Base-by-base conservation (phyloP, 1,140 invertebrate genomes). In the Cylas formicarius region DNA sequence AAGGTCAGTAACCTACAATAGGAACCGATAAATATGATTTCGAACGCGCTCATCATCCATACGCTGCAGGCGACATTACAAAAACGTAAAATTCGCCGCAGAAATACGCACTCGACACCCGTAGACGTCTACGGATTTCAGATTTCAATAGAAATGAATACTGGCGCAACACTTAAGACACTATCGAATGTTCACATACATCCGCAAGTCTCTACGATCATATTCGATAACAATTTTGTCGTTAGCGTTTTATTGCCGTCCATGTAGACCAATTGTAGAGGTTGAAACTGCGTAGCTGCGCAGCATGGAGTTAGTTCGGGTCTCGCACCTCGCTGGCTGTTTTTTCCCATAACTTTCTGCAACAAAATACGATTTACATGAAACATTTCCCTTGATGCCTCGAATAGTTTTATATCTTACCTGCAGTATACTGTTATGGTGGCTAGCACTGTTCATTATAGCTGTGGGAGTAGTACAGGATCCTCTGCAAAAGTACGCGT, bases 401-500 rank as follows among this genome's bases (percentile, higher is more conserved):
- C 23, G n/a, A 22, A 36, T 2, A 18, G 2, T 21, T 21, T 9
- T 40, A 27, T 9, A 38, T 71, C 73, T 65, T 59, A 88, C 83
- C 63, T 75, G 76, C 56, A 87, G 74, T 48, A 87, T 71, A 52
- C 80, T 76, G 58, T 76, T 80, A 60, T 87, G 80, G 46, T 77
- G 71, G 21, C 75, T 77, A 3, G 74, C 74, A 37, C 74, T 76
- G 21, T 75, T 65, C 0, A 82, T 75, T 2, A 84, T 70, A 8
- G 82, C 77, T 1, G 80, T 75, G 3, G 81, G 78, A 0, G 77
- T 74, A 0, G 73, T 69, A 59, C 87, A 90, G 4, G 78, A 80
- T 1, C 88, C 88, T 21, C 78, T 80, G 53, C 87, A 91, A 67
- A 86, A 90, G 63, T 87, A 87, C 0, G 86, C 86, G 46, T 88